Evolutionary conservation across 1,140 invertebrate species (phyloP).

Genomic region (Micrasema longulum): DNA sequence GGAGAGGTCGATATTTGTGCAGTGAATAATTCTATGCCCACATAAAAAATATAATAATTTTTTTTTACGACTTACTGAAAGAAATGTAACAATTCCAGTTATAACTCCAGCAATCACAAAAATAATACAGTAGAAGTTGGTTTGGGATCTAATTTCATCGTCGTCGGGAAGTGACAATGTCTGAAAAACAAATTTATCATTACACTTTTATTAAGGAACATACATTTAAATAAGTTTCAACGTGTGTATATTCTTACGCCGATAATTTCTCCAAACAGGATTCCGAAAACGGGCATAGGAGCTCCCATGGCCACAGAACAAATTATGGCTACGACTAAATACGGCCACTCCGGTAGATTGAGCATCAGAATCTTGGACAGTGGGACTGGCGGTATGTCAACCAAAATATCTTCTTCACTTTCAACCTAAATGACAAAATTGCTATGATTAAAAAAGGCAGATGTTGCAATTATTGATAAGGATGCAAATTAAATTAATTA

Average conservation of each 20-base stretch:
- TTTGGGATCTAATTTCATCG: constrained; percentile 68
- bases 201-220: too few species aligned
- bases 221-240: background rate
- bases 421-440: background rate
- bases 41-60: too few species aligned
- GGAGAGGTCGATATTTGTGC: too few species aligned
- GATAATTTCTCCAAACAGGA: constrained; percentile 85
- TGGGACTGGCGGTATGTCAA: constrained; percentile 59
- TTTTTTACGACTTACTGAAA: constrained; percentile 67
- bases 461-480: too few species aligned
- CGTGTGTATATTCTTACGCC: constrained; percentile 60
- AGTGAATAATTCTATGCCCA: too few species aligned
- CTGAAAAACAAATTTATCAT: constrained; percentile 53
- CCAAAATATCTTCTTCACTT: constrained; percentile 55
- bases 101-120: constrained; percentile 77
- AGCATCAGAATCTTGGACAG: constrained; percentile 71
- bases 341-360: constrained; percentile 80
- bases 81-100: constrained; percentile 73
- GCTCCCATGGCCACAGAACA: constrained; percentile 77
- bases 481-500: too few species aligned
- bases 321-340: constrained; percentile 74
- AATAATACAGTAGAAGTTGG: constrained; percentile 70
- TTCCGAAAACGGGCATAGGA: constrained; percentile 80
- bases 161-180: constrained; percentile 63
- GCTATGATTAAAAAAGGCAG: too few species aligned